These are phyloP conservation scores for Papilio glaucus DNA, from an alignment of 1,140 invertebrate species.

Conservation along the genomic window DNA sequence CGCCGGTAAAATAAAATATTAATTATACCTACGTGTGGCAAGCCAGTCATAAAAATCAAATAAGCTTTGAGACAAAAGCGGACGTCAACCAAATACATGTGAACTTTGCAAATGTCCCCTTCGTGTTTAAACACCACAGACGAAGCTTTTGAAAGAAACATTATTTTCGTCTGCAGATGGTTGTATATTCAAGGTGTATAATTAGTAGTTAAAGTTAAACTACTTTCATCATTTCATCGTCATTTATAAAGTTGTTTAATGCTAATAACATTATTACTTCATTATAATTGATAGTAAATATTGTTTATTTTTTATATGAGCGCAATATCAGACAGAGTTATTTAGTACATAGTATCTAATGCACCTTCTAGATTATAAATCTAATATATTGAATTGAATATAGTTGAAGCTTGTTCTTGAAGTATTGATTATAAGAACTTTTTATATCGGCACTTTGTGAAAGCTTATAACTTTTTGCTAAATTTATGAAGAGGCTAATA, in stretches of 20 bases:
- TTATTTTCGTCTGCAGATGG: conserved; percentile 28
- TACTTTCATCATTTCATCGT: no score
- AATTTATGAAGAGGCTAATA: no score
- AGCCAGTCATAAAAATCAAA: conserved; percentile 14
- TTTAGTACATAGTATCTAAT: no score
- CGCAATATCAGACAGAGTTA: no score
- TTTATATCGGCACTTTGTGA: no score
- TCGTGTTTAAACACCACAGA: conserved; percentile 50
- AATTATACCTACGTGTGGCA: background rate
- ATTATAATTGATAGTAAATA: background rate
- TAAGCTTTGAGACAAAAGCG: conserved; percentile 57
- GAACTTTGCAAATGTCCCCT: conserved; percentile 52
- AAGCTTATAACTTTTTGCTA: no score
- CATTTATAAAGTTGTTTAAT: conserved; percentile 15
- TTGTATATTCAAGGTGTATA: conserved; percentile 20
- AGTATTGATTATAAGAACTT: no score
- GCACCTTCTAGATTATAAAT: no score
- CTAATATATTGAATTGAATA: no score
- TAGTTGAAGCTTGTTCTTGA: no score
- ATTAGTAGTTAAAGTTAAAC: background rate
- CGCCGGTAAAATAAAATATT: background rate
- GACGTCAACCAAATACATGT: conserved; percentile 63
- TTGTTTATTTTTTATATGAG: background rate
- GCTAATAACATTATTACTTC: background rate
- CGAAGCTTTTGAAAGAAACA: conserved; percentile 5